Percentiles rank a stretch among this genome's conserved stretches.
These are phyloP conservation scores for Mus minutoides DNA, from an alignment of 2,797 vertebrate genomes.

Conservation along the genomic window DNA sequence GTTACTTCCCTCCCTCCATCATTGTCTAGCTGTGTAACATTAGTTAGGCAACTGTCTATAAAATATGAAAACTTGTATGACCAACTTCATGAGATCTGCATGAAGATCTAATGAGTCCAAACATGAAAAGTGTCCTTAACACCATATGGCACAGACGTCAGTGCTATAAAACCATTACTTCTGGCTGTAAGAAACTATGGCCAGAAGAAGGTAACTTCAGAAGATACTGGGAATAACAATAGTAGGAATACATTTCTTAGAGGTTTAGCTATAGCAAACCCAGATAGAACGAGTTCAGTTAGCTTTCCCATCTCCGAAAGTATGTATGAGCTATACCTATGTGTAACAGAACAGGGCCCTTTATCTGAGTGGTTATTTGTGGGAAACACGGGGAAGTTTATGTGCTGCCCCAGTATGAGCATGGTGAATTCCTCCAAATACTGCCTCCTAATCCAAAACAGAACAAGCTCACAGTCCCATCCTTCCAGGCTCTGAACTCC, in stretches of 20 bases:
- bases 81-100: background rate
- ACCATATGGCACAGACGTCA: background rate
- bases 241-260: background rate
- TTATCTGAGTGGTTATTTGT: background rate
- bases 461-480: background rate
- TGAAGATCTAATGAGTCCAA: constrained; percentile 19
- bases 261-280: background rate
- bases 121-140: background rate
- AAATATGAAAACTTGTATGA: constrained; percentile 26
- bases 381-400: background rate
- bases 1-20: background rate
- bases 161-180: constrained; percentile 12
- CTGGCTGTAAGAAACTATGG: background rate
- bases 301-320: constrained; percentile 16
- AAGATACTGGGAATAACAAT: constrained; percentile 31
- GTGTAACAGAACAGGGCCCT: background rate
- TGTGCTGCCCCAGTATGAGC: background rate
- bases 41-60: background rate
- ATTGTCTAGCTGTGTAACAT: constrained; percentile 28
- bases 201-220: constrained; percentile 49
- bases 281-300: background rate
- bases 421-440: background rate
- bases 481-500: background rate
- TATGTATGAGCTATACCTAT: background rate
- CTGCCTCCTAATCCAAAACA: constrained; percentile 13